These are phyloP conservation scores for Saimiri boliviensis DNA, from an alignment of 2,113 vertebrate species.

Conservation along the genomic window DNA sequence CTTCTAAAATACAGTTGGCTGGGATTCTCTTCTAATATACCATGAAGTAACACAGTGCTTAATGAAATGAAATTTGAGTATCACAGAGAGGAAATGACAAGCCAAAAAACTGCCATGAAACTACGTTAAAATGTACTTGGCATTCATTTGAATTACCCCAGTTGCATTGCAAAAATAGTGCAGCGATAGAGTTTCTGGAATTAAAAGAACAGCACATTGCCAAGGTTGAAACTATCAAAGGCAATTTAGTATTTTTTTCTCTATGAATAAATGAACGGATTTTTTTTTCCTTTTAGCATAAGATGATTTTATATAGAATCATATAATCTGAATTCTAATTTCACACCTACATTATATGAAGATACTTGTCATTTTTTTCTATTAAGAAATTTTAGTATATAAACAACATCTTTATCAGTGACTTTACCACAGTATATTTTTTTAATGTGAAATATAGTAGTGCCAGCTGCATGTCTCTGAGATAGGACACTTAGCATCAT, in stretches of 20 bases:
- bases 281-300: constrained; percentile 32
- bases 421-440: neutral
- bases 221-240: constrained; percentile 63
- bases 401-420: neutral
- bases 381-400: constrained; percentile 23
- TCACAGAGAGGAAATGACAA: constrained; percentile 41
- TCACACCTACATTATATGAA: neutral
- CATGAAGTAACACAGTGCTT: constrained; percentile 29
- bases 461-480: neutral
- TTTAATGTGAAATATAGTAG: neutral
- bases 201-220: constrained; percentile 51
- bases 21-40: constrained; percentile 24
- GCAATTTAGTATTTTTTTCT: neutral
- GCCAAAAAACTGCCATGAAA: constrained; percentile 63
- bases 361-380: neutral
- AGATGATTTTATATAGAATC: neutral
- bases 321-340: constrained; percentile 17
- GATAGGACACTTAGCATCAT: neutral
- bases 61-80: constrained; percentile 68
- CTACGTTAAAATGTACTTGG: constrained; percentile 64
- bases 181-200: constrained; percentile 57
- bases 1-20: neutral
- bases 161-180: constrained; percentile 46
- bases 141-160: constrained; percentile 55
- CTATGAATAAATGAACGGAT: constrained; percentile 33